Evolutionary conservation across 1,140 invertebrate species (phyloP).

Genomic region (Drosophila santomea): DNA sequence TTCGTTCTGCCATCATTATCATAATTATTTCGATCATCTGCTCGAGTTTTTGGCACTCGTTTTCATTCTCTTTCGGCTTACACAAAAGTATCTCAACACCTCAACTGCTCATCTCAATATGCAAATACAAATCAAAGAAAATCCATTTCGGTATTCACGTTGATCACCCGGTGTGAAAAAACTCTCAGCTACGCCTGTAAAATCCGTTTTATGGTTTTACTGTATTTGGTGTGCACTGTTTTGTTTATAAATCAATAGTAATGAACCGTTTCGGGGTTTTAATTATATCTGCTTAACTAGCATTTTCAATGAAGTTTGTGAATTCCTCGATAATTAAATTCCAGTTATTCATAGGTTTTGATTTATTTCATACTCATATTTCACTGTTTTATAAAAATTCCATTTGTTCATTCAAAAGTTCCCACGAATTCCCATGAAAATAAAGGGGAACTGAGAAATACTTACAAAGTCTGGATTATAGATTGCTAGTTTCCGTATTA

Average conservation of each 20-base stretch:
- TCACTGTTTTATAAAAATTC: background rate
- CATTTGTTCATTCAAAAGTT: background rate
- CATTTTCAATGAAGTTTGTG: background rate
- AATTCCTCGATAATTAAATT: background rate
- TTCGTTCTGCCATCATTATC: slow-evolving; percentile 38
- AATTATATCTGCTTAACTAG: slow-evolving; percentile 17
- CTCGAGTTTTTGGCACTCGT: slow-evolving; percentile 39
- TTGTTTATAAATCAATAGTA: slow-evolving; percentile 1
- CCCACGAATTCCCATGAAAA: slow-evolving; percentile 1
- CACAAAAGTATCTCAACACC: slow-evolving; percentile 19
- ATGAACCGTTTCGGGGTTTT: slow-evolving; percentile 4
- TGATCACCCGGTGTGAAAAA: background rate
- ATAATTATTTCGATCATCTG: slow-evolving; percentile 35
- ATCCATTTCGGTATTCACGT: background rate
- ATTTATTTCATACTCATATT: too few relatives aligned
- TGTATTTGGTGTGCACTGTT: background rate
- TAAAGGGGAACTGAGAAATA: slow-evolving; percentile 3
- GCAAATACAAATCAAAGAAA: slow-evolving; percentile 16
- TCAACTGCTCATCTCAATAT: slow-evolving; percentile 20
- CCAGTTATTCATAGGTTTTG: background rate
- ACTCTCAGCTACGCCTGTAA: too few relatives aligned
- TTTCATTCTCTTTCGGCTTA: slow-evolving; percentile 35
- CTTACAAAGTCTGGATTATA: background rate
- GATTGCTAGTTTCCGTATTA: background rate
- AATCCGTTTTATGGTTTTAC: slow-evolving; percentile 1